These are phyloP conservation scores for Pomatostomus ruficeps DNA, from an alignment of 2,113 vertebrate genomes.

Conservation along the genomic window DNA sequence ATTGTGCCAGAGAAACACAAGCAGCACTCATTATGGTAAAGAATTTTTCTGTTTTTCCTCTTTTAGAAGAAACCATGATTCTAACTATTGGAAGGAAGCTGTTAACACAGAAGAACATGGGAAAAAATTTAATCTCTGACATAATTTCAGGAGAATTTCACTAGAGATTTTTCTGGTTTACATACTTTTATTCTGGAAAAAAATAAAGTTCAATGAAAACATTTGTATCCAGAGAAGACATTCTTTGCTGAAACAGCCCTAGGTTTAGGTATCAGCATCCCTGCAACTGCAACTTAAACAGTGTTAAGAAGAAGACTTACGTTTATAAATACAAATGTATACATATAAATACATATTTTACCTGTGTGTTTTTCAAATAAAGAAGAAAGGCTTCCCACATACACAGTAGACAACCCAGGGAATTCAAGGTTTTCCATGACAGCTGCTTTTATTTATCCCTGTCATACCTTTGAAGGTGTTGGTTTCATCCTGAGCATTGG, in stretches of 20 bases:
- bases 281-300: background rate
- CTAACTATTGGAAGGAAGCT: background rate
- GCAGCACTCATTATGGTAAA: background rate
- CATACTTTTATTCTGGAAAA: background rate
- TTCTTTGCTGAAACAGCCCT: background rate
- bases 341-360: background rate
- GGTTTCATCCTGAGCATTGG: background rate
- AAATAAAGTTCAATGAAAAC: background rate
- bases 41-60: background rate
- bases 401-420: background rate
- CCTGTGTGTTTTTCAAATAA: background rate
- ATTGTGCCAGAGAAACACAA: background rate
- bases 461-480: background rate
- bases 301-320: background rate
- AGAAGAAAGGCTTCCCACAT: background rate
- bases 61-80: background rate
- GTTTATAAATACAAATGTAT: background rate
- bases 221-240: background rate
- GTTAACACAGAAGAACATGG: background rate
- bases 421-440: background rate
- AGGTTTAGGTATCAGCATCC: background rate
- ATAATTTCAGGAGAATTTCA: background rate
- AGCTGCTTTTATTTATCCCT: background rate
- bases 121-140: background rate
- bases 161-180: background rate